phyloP scores from a whole-genome alignment of 2,797 vertebrate species.

The Euthynnus affinis region DNA sequence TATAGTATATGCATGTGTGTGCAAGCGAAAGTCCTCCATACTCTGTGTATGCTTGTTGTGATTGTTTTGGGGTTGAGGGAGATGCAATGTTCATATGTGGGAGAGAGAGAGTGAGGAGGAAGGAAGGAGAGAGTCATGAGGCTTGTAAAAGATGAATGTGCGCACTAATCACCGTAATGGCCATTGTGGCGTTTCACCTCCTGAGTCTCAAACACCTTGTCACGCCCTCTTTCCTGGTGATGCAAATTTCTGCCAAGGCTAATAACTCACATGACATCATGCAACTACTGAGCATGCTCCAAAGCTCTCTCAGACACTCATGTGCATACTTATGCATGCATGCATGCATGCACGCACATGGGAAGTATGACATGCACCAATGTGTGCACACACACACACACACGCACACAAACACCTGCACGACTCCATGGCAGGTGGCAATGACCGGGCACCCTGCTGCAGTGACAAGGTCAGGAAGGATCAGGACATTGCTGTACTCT shows the following conservation, averaged over 20 bases:
- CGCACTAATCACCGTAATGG: constrained; percentile 72
- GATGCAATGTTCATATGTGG: constrained; percentile 40
- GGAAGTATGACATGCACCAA: constrained; percentile 18
- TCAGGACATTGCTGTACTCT: constrained; percentile 68
- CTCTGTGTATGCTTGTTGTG: constrained; percentile 57
- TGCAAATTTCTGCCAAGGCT: constrained; percentile 69
- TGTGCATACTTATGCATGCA: constrained; percentile 47
- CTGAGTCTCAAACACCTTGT: constrained; percentile 66
- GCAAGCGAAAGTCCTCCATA: constrained; percentile 51
- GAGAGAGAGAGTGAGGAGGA: constrained; percentile 12
- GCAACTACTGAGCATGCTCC: constrained; percentile 14
- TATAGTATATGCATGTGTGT: constrained; percentile 55
- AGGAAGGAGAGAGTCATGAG: constrained; percentile 49
- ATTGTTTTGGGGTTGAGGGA: constrained; percentile 71
- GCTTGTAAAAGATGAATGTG: constrained; percentile 72
- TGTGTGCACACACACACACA: constrained; percentile 10
- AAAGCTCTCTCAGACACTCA: constrained; percentile 24
- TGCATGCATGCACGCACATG: constrained; percentile 30
- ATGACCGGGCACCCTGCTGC: constrained; percentile 71
- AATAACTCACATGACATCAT: constrained; percentile 64
- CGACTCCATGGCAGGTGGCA: constrained; percentile 61
- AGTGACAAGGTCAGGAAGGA: constrained; percentile 76
- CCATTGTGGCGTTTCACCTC: constrained; percentile 64
- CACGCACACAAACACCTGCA: constrained; percentile 52
- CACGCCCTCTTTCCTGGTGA: constrained; percentile 64